Base-by-base conservation (phyloP, 2,113 vertebrate genomes). In the Eublepharis macularius region DNA sequence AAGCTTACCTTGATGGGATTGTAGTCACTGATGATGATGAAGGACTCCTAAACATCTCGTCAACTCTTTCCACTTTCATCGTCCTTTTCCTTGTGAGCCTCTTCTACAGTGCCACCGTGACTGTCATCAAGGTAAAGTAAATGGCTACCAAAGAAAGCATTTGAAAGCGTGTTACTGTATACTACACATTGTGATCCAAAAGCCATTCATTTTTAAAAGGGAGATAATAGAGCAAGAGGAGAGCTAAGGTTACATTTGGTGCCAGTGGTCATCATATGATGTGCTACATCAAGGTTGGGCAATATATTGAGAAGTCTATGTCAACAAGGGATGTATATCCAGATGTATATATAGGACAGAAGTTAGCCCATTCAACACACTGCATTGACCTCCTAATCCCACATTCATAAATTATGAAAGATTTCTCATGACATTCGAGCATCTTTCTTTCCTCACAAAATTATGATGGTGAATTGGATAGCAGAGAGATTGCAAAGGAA, bases 1-100 rank as follows among this genome's bases (percentile, higher is more conserved):
- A 85, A 80, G 68, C 14, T 80, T 74, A 80, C 69, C 6, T 86
- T 74, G 84, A 80, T 49, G 77, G 26, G 6, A 49, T 86, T 17
- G 69, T 86, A 39, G 77, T 39, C 54, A 6, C 9, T 0, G 77
- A 73, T 1, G 84, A 86, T 1, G 54, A 80, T 14, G 89, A 94
- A 7, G 89, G 83, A 0, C 90, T 94, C 2, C 96, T 95, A 81
- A 93, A 90, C 86, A 86, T 97, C 89, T 95, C 90, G 74, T 95
- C 92, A 26, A 95, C 96, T 26, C 95, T 96, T 0, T 7, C 97
- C 86, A 96, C 97, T 14, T 96, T 98, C 89, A 96, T 98, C 92
- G 90, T 97, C 9, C 97, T 98, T 88, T 98, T 98, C 94, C 95
- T 98, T 87, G 92, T 98, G 84, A 97, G 96, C 72, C 93, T 98